These are phyloP conservation scores for Anthoscopus minutus DNA, from an alignment of 2,113 vertebrate genomes.

Conservation along the genomic window DNA sequence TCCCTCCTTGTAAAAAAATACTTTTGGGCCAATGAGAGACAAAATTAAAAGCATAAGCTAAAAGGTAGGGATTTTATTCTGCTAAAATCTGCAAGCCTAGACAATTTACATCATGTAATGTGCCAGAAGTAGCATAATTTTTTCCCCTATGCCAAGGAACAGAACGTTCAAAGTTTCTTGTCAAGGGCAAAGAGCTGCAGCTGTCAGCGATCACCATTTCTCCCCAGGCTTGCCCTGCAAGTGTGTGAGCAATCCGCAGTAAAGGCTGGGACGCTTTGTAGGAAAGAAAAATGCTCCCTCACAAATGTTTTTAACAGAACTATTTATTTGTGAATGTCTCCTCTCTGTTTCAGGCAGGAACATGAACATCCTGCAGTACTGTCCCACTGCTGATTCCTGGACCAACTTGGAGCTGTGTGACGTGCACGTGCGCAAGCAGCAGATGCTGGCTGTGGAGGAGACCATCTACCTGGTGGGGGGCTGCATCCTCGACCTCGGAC, in stretches of 20 bases:
- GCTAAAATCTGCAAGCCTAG: neutral
- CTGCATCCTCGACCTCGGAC: constrained; percentile 82
- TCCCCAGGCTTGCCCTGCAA: neutral
- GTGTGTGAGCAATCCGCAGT: neutral
- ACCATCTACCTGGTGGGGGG: constrained; percentile 93
- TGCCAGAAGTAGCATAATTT: neutral
- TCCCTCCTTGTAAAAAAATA: neutral
- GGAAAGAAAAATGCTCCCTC: neutral
- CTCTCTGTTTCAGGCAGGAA: constrained; percentile 82
- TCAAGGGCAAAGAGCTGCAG: neutral
- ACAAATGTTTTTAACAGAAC: neutral
- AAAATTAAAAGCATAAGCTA: neutral
- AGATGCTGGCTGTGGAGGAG: constrained; percentile 96
- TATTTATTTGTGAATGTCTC: neutral
- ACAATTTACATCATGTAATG: neutral
- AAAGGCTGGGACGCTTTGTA: neutral
- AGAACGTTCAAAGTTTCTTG: neutral
- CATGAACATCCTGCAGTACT: constrained; percentile 87
- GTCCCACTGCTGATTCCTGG: constrained; percentile 85
- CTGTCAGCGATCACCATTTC: neutral
- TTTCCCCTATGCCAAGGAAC: neutral
- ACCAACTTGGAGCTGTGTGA: constrained; percentile 79
- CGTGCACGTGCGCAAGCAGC: constrained; percentile 91
- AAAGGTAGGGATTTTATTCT: neutral
- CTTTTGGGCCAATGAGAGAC: neutral